These are phyloP conservation scores for Chascanopsetta lugubris DNA, from an alignment of 2,113 vertebrate genomes.

Conservation along the genomic window DNA sequence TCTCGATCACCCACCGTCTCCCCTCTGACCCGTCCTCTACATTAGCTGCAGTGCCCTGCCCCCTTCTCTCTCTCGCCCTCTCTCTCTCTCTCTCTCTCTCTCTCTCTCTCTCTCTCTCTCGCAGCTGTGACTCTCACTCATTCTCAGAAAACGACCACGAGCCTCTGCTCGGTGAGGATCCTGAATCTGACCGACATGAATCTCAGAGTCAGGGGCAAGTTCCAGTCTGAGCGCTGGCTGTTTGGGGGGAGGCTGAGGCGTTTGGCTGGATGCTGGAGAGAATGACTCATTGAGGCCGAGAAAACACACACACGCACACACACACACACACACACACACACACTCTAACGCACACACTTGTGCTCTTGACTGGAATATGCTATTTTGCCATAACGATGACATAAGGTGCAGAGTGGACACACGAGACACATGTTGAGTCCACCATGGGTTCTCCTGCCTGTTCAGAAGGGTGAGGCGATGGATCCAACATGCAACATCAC, in stretches of 20 bases:
- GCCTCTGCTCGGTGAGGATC: neutral
- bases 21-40: conserved; percentile 2
- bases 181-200: neutral
- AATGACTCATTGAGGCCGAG: conserved; percentile 30
- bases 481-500: too few species aligned
- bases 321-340: conserved; percentile 11
- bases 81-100: neutral
- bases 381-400: neutral
- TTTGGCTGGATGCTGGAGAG: conserved; percentile 10
- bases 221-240: neutral
- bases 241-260: too few species aligned
- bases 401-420: too few species aligned
- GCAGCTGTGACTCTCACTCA: neutral
- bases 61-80: neutral
- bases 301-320: conserved; percentile 8
- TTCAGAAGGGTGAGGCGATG: too few species aligned
- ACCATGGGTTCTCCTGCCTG: too few species aligned
- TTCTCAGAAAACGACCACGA: neutral
- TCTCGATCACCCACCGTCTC: neutral
- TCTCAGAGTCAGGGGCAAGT: too few species aligned
- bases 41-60: neutral
- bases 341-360: neutral
- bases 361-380: neutral
- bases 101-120: conserved; percentile 41
- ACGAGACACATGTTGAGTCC: too few species aligned